These are phyloP conservation scores for Pseudopodoces humilis DNA, from an alignment of 2,113 vertebrate genomes.

Conservation along the genomic window DNA sequence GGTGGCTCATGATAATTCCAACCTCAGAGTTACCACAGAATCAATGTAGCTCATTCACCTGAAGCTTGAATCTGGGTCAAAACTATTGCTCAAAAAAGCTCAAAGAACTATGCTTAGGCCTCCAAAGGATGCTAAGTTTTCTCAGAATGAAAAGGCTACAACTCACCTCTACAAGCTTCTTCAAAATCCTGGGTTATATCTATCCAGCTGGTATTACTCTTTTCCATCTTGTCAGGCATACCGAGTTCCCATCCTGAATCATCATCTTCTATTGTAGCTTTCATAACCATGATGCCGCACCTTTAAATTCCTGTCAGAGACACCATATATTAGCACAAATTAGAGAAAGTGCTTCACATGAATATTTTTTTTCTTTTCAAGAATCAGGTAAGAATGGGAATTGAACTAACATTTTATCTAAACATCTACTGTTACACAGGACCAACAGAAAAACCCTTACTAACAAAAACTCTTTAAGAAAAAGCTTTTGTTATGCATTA, in stretches of 20 bases:
- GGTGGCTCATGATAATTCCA: not conserved
- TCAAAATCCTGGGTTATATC: slow-evolving; percentile 96
- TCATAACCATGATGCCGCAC: slow-evolving; percentile 88
- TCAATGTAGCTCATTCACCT: not conserved
- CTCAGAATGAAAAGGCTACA: not conserved
- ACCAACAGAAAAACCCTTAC: not conserved
- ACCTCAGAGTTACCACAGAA: not conserved
- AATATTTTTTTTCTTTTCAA: not conserved
- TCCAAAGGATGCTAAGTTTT: not conserved
- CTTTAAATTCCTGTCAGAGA: slow-evolving; percentile 34
- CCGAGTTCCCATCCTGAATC: slow-evolving; percentile 93
- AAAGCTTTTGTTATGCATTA: accelerated
- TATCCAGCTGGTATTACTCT: slow-evolving; percentile 89
- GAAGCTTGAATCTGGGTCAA: not conserved
- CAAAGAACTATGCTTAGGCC: not conserved
- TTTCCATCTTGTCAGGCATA: slow-evolving; percentile 92
- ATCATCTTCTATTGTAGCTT: slow-evolving; percentile 92
- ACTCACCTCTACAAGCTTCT: slow-evolving; percentile 90
- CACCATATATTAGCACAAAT: not conserved
- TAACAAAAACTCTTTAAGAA: not conserved
- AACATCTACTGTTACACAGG: not conserved
- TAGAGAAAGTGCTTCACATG: not conserved
- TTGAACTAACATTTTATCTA: not conserved
- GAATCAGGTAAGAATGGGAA: not conserved
- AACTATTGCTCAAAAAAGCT: not conserved